These are phyloP conservation scores for Empidonax traillii DNA, from an alignment of 2,113 vertebrate species.

Conservation along the genomic window DNA sequence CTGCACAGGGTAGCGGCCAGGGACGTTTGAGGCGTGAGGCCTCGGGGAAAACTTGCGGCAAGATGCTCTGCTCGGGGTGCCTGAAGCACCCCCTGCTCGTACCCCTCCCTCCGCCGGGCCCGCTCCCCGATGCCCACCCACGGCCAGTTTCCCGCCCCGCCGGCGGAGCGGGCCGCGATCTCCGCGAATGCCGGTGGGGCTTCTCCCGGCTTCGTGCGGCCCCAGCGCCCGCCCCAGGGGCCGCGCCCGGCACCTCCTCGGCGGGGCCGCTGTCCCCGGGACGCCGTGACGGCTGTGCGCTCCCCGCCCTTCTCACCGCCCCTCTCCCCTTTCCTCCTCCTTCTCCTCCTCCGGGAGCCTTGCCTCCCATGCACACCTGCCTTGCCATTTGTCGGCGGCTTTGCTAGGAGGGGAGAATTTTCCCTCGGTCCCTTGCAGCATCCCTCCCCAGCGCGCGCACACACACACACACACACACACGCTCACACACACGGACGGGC, in stretches of 20 bases:
- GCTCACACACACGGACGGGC: background rate
- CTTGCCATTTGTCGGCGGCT: slow-evolving; percentile 40
- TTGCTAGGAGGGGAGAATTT: slow-evolving; percentile 62
- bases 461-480: background rate
- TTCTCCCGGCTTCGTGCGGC: background rate
- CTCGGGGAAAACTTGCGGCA: background rate
- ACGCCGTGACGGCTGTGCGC: background rate
- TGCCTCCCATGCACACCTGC: slow-evolving; percentile 30
- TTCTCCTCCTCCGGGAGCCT: background rate
- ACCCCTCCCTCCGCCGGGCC: background rate
- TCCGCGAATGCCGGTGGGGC: background rate
- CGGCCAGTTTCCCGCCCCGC: no score
- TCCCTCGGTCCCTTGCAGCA: slow-evolving; percentile 71
- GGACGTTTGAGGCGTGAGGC: background rate
- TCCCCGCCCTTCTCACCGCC: slow-evolving; percentile 21
- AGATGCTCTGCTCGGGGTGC: background rate
- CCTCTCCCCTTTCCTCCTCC: background rate
- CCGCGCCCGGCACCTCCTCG: background rate
- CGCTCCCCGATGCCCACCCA: background rate
- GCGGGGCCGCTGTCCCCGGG: background rate
- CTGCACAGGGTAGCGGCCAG: background rate
- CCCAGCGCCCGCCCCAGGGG: background rate
- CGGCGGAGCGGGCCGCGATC: background rate
- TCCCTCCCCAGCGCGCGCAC: background rate
- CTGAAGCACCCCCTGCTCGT: background rate